Evolutionary conservation across 2,888 invertebrate species (phyloP).

Genomic region (Ethmia dodecea): DNA sequence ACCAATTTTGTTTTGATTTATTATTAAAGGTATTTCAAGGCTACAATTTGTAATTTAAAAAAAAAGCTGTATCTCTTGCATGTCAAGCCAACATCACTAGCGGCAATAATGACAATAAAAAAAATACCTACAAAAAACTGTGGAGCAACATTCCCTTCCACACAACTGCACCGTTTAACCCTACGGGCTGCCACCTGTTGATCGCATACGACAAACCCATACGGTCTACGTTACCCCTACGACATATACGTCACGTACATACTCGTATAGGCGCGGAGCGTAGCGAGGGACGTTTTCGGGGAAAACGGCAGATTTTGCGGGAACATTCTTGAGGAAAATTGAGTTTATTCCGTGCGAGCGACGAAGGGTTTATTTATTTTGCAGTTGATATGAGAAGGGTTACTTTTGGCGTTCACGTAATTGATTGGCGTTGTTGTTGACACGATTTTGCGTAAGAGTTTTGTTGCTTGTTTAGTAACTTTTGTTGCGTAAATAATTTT

Average conservation of each 20-base stretch:
- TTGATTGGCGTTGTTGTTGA: slow-evolving; percentile 3
- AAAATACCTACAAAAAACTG: slow-evolving; percentile 13
- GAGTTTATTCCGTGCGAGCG: slow-evolving; percentile 49
- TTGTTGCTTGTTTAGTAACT: neutral
- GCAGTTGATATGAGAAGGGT: slow-evolving; percentile 36
- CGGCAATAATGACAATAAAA: no score
- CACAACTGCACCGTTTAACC: slow-evolving; percentile 55
- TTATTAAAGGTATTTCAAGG: no score
- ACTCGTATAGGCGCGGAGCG: slow-evolving; percentile 21
- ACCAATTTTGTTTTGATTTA: no score
- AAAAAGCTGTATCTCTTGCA: no score
- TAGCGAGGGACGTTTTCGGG: slow-evolving; percentile 20
- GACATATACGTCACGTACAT: slow-evolving; percentile 25
- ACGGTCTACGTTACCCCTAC: slow-evolving; percentile 42
- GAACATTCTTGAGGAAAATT: slow-evolving; percentile 50
- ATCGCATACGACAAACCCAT: slow-evolving; percentile 58
- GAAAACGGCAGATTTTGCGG: slow-evolving; percentile 20
- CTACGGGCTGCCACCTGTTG: slow-evolving; percentile 75
- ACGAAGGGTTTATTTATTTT: slow-evolving; percentile 56
- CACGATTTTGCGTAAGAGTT: neutral
- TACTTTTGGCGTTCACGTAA: slow-evolving; percentile 3
- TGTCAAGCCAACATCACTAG: neutral
- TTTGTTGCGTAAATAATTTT: no score
- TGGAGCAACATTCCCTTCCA: slow-evolving; percentile 40
- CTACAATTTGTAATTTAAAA: no score